Evolutionary conservation across 92 coral and sea anemone genomes (phyloP), one percentile per base, ranked within the genome.

Genomic region (Plumapathes pennacea): DNA sequence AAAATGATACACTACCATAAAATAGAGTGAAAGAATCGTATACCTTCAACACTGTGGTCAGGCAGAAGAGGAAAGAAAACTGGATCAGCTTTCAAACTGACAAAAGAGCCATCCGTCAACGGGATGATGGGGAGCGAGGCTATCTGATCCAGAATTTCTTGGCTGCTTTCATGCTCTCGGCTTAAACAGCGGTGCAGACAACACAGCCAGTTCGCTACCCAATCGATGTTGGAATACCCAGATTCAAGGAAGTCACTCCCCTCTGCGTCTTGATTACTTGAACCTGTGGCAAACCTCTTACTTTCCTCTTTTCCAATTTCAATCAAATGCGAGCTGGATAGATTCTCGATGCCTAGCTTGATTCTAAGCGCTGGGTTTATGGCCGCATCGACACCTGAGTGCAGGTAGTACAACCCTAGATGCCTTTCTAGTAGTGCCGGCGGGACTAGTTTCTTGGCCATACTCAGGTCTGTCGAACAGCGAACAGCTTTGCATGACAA

Each of bases 201-300:
- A 60, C 82, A 82, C 50, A 90, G 46, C 97, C 95, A 90, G 6
- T 67, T 66, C 15, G 97, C 94, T 33, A 79, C 59, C 97, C 97
- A 90, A 46, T 31, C 62, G 48, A 54, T 27, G 46, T 26, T 48
- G 21, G 10, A 26, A 29, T 40, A 26, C 21, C 24, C 44, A 25
- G 53, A 33, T 52, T 8, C 11, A 43, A 11, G 24, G 11, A 42
- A 61, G 8, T 42, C 41, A 53, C 21, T 11, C 20, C 28, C 32
- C 21, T 13, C 18, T 4, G 26, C 37, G 7, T 47, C 10, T 32
- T 12, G 26, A 17, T n/a, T 17, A 4, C 3, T 12, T 3, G 48
- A 41, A 1, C 25, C 33, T 18, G 54, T 25, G 39, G 60, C 46
- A n/a, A n/a, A n/a, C 69, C 62, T 67, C 9, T 80, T 72, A 17